A percentile compares a stretch with the other conserved stretches of the same genome.
Conservation (phyloP, 2,113 vertebrate genomes). For the Cathartes aura region DNA sequence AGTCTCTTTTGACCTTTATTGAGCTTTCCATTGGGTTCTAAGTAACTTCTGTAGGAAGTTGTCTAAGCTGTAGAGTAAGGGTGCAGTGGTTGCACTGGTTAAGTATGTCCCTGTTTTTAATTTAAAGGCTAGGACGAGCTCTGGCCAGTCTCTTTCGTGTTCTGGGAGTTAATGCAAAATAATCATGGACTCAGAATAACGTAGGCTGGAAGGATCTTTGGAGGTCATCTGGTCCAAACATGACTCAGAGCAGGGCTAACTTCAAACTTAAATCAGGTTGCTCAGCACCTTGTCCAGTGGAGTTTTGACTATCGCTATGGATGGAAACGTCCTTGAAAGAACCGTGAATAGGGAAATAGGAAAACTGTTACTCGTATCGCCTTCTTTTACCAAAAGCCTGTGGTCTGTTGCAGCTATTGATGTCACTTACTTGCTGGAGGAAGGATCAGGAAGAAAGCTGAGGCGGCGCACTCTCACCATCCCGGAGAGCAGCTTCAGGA, state of each 20-base stretch:
- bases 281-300: background rate
- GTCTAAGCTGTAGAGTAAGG: background rate
- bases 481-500: slow-evolving; percentile 88
- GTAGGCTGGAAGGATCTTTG: background rate
- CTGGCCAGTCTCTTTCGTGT: background rate
- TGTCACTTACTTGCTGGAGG: slow-evolving; percentile 96
- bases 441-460: slow-evolving; percentile 90
- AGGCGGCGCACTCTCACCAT: slow-evolving; percentile 90
- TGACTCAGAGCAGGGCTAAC: background rate
- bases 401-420: slow-evolving; percentile 87
- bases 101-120: background rate
- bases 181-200: background rate
- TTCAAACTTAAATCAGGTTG: no score
- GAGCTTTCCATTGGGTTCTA: background rate
- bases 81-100: background rate
- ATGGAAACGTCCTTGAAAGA: background rate
- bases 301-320: background rate
- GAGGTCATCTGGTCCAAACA: background rate
- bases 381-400: background rate
- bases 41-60: background rate
- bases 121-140: background rate
- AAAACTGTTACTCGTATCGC: fast-evolving
- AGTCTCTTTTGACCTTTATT: background rate
- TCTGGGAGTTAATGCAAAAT: background rate
- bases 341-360: fast-evolving